Conservation (phyloP, 2,888 invertebrate genomes). For the Imbricaverruca yamaguchii region DNA sequence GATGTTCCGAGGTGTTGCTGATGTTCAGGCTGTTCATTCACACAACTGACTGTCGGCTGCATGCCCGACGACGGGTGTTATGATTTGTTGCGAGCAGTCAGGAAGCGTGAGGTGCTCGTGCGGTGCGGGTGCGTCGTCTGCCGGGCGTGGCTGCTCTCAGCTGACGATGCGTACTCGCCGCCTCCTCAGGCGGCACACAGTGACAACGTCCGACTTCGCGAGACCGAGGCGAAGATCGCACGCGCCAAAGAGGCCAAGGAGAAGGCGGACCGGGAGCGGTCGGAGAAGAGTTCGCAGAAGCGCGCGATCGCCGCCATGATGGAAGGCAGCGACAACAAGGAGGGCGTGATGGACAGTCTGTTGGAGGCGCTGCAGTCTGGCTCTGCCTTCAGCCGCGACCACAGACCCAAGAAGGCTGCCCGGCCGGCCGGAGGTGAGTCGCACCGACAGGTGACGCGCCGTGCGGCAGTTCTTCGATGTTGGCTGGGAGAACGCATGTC, state of each 20-base stretch:
- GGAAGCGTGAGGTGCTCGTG: no score
- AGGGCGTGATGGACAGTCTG: conserved; percentile 97
- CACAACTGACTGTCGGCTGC: no score
- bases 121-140: no score
- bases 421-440: conserved; percentile 70
- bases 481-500: no score
- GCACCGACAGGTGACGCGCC: no score
- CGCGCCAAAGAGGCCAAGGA: conserved; percentile 76
- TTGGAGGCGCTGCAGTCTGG: conserved; percentile 90
- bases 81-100: no score
- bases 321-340: conserved; percentile 70
- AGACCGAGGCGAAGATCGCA: conserved; percentile 73
- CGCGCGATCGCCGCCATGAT: conserved; percentile 86
- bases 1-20: no score
- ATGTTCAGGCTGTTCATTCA: no score
- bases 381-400: conserved; percentile 81
- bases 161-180: no score
- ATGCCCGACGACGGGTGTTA: no score
- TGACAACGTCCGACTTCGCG: conserved; percentile 72
- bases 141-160: no score
- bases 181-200: conserved; percentile 61
- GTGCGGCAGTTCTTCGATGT: no score
- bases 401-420: conserved; percentile 65
- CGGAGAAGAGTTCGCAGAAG: conserved; percentile 70
- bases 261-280: conserved; percentile 71